Base-by-base conservation (phyloP, 2,113 vertebrate genomes). In the Ophthalmolycus amberensis region DNA sequence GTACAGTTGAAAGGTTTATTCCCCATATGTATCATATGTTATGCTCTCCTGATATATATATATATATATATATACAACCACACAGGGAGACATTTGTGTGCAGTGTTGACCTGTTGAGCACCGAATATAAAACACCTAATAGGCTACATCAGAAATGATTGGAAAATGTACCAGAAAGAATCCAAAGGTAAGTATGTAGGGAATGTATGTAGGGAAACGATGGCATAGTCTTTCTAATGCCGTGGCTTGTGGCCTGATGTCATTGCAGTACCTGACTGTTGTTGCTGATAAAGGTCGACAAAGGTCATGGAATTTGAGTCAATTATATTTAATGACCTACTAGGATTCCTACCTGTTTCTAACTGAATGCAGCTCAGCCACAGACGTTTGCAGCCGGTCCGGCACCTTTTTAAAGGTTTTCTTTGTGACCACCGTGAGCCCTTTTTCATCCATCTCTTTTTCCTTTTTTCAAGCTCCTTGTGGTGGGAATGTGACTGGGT, bases 401-500 rank as follows among this genome's bases (percentile, higher is more conserved):
- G 15, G 12, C 15, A 58, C 40, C 5, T 66, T 71, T 38, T 71
- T 38, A 68, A 78, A 74, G 32, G 56, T 27, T n/a, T 38, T 58
- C 20, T 73, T 67, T 66, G 9, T 60, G 15, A 64, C 76, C 7
- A n/a, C 9, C 29, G 3, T 78, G 25, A 56, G 20, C 11, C 32
- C 20, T 74, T 60, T 68, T 9, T 85, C 9, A 77, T 62, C 9
- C 10, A n/a, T 60, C 1, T 56, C 18, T 52, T 54, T 5, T 22
- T 80, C 50, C 50, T 71, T 14, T 84, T 82, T 48, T 84, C 80
- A 92, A 99, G 98, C 98, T 93, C 98, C 98, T 52, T 99, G 98
- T 93, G 98, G 98, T 86, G 98, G 98, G 73, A 99, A 99, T 86
- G 94, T 99, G 91, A 99, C 98, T 9, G 98, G 98, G 73, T 98